Evolutionary conservation across 2,797 vertebrate species (phyloP).

Genomic region (Hyperoplus lanceolatus): DNA sequence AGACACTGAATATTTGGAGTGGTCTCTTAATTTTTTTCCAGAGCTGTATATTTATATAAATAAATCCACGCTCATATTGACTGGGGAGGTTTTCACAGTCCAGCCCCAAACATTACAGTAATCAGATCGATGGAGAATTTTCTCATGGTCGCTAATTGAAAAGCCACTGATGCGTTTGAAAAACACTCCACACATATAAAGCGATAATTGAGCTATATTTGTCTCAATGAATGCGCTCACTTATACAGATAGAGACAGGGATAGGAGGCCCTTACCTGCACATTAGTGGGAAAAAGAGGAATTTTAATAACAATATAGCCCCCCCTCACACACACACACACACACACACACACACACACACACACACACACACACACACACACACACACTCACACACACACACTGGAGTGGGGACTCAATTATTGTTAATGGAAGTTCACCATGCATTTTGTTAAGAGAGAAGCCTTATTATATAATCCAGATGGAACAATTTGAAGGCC

Average conservation of each 20-base stretch:
- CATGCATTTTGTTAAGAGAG: constrained; percentile 34
- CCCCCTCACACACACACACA: not conserved
- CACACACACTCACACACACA: not conserved
- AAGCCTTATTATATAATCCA: constrained; percentile 14
- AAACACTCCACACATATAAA: constrained; percentile 75
- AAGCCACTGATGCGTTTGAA: constrained; percentile 64
- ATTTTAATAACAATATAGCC: constrained; percentile 78
- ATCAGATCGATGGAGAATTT: constrained; percentile 41
- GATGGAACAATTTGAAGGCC: not conserved
- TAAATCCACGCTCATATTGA: not conserved
- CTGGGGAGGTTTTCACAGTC: not conserved
- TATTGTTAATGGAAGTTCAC: constrained; percentile 74
- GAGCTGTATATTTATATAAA: too few relatives aligned
- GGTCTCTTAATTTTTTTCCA: too few relatives aligned
- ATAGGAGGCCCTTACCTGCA: constrained; percentile 80
- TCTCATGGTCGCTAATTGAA: constrained; percentile 70
- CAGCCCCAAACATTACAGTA: constrained; percentile 14
- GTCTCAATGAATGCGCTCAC: constrained; percentile 83
- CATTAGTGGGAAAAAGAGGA: constrained; percentile 71
- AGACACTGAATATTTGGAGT: too few relatives aligned
- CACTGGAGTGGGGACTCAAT: constrained; percentile 77
- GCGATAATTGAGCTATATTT: constrained; percentile 84
- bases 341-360: too few relatives aligned
- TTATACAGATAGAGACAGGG: constrained; percentile 75
- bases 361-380: too few relatives aligned